These are phyloP conservation scores for Gadopsis bispinosus DNA, from an alignment of 2,797 vertebrate species.

Conservation along the genomic window DNA sequence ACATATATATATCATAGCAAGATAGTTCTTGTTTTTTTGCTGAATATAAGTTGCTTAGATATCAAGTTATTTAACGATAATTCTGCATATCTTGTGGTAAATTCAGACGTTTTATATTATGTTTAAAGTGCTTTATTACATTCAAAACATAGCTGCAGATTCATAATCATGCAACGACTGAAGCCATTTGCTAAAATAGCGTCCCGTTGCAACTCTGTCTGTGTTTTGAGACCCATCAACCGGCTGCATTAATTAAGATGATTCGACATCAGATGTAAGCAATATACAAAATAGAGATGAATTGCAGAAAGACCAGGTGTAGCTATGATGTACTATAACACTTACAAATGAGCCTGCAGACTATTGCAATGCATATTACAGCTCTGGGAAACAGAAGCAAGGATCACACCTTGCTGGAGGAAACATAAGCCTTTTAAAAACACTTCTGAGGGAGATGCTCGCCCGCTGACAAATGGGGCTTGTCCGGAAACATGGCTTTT, in stretches of 20 bases:
- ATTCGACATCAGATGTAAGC: not conserved
- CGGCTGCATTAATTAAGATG: not conserved
- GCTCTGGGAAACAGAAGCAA: conserved; percentile 7
- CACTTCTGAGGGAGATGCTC: conserved; percentile 18
- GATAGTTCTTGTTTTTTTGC: too few species aligned
- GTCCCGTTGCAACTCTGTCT: not conserved
- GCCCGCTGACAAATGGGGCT: conserved; percentile 16
- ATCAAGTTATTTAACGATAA: not conserved
- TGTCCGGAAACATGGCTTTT: conserved; percentile 18
- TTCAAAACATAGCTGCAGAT: not conserved
- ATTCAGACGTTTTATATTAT: not conserved
- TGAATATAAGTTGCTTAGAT: not conserved
- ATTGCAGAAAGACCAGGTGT: not conserved
- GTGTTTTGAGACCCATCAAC: conserved; percentile 11
- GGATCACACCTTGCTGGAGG: not conserved
- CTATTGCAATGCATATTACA: not conserved
- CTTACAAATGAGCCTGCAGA: not conserved
- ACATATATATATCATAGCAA: not conserved
- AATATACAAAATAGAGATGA: not conserved
- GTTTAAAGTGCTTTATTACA: not conserved
- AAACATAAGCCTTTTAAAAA: conserved; percentile 30
- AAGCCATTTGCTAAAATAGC: not conserved
- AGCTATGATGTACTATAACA: not conserved
- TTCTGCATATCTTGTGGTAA: not conserved
- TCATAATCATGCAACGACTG: not conserved